phyloP scores from a whole-genome alignment of 1,140 invertebrate genomes.

The Thrips palmi region DNA sequence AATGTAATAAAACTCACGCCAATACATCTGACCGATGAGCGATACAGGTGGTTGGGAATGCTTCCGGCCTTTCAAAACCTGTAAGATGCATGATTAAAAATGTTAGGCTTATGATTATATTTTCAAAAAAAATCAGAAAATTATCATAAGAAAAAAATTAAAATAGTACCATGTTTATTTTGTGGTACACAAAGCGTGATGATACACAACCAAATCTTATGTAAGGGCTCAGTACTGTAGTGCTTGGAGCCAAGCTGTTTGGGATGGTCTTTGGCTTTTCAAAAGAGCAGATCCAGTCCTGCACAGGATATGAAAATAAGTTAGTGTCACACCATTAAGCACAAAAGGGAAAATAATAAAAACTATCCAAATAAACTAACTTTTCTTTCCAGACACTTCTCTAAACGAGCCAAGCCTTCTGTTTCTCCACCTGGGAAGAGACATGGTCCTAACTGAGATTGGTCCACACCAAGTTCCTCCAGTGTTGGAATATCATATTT shows the following conservation, averaged over 20 bases:
- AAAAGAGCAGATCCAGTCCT: slow-evolving; percentile 48
- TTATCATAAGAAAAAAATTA: neutral
- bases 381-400: slow-evolving; percentile 35
- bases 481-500: slow-evolving; percentile 38
- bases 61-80: slow-evolving; percentile 24
- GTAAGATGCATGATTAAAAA: slow-evolving; percentile 2
- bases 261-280: slow-evolving; percentile 54
- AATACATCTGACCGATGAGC: slow-evolving; percentile 45
- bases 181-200: slow-evolving; percentile 40
- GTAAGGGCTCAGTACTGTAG: slow-evolving; percentile 54
- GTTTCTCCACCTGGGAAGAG: slow-evolving; percentile 47
- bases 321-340: neutral
- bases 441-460: slow-evolving; percentile 23
- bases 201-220: slow-evolving; percentile 56
- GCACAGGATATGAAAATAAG: slow-evolving; percentile 6
- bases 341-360: neutral
- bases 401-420: slow-evolving; percentile 40
- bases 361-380: slow-evolving; percentile 8
- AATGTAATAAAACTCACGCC: slow-evolving; percentile 60
- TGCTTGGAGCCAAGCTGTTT: slow-evolving; percentile 48
- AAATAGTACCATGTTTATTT: slow-evolving; percentile 30
- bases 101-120: neutral
- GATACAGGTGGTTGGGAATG: slow-evolving; percentile 39
- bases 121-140: neutral
- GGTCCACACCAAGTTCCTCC: slow-evolving; percentile 34